Evolutionary conservation across 2,113 vertebrate species (phyloP), one percentile per base, ranked within the genome.

Genomic region (Chionis minor): DNA sequence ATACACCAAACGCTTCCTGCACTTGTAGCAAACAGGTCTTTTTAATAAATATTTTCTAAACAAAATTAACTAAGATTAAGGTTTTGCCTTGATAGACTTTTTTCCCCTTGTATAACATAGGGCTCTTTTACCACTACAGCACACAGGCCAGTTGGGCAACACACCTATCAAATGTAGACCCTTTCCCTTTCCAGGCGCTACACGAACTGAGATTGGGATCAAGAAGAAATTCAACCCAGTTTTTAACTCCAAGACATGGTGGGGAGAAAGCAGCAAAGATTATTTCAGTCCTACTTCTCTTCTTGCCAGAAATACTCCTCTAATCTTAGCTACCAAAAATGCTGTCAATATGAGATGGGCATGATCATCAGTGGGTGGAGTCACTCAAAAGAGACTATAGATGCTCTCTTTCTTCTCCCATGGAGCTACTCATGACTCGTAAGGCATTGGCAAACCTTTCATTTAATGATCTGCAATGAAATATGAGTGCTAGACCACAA

Each of bases 81-180:
- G 49, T 30, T 63, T 61, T 84, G 21, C 26, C 20, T 67, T 67
- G 26, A 35, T 61, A 24, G 12, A 27, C 11, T 81, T 54, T 72
- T 45, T 2, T 2, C 4, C 9, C 4, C 11, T 44, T 73, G 4
- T 38, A 44, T 21, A 66, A 54, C 21, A 51, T 12, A 12, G 4
- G 56, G 11, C 15, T 65, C 32, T 86, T 61, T 69, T 66, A 62
- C 26, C 15, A 14, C 6, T 21, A 38, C 10, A 77, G 15, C 42
- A 61, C 13, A 8, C 1, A 4, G 6, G 3, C 33, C 55, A 56
- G 2, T 1, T 70, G 14, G 12, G 54, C 20, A 62, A 5, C 27
- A 40, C 21, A 45, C 27, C 38, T 44, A 35, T 21, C 28, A 74
- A 71, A 86, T 62, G 8, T 4, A 79, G 15, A 61, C 23, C 10